phyloP scores from a whole-genome alignment of 2,797 vertebrate genomes.

The Sebastes nivosus region DNA sequence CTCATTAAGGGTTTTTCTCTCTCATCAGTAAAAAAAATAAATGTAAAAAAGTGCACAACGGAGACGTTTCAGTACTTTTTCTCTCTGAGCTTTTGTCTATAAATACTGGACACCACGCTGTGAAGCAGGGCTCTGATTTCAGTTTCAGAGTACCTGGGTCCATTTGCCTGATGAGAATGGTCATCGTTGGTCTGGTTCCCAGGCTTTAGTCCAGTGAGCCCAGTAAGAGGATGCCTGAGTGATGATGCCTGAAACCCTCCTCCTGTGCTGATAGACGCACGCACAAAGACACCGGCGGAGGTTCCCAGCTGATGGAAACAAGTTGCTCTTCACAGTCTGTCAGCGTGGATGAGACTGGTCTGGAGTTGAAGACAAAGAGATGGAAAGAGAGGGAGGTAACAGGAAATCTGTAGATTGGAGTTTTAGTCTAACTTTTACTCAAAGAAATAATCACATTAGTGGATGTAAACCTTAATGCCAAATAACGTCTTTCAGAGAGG shows the following conservation, averaged over 20 bases:
- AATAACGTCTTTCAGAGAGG: not conserved
- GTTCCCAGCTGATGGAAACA: conserved; percentile 43
- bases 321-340: not conserved
- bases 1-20: not conserved
- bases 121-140: conserved; percentile 49
- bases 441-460: not conserved
- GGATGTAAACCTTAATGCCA: not conserved
- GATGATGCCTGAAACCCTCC: conserved; percentile 61
- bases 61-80: not conserved
- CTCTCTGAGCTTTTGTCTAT: conserved; percentile 21
- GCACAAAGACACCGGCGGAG: conserved; percentile 51
- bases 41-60: not conserved
- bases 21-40: not conserved
- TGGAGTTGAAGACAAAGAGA: not conserved
- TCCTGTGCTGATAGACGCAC: conserved; percentile 65
- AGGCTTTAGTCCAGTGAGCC: conserved; percentile 42
- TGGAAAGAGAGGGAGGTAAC: not conserved
- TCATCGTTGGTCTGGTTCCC: conserved; percentile 50
- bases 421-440: not conserved
- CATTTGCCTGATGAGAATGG: conserved; percentile 42
- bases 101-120: conserved; percentile 3
- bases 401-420: not conserved
- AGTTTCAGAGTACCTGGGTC: conserved; percentile 11
- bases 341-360: not conserved
- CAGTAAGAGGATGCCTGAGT: conserved; percentile 49